Evolutionary conservation across 1,140 invertebrate species (phyloP), one percentile per base, ranked within the genome.

Genomic region (Caenorhabditis brenneri): DNA sequence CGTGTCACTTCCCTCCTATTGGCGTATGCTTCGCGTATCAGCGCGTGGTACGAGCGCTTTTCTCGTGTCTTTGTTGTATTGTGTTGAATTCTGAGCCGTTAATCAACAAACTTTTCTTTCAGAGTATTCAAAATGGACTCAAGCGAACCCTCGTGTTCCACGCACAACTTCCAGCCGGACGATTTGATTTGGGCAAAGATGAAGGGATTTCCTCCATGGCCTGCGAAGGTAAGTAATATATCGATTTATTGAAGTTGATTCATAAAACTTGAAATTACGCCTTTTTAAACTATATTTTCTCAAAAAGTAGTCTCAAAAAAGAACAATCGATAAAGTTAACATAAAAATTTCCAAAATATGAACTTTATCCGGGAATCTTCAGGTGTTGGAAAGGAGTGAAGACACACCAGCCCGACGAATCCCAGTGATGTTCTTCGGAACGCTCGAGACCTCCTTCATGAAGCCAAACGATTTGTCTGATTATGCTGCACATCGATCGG

Each of bases 171-270:
- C 39, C 19, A 85, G 27, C 55, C 84, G 5, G 29, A 58, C 46
- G 83, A 86, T 42, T 79, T 85, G 36, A 84, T 86, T 27, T 86
- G 85, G 85, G 85, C 85, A 39, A 81, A 81, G 36, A 86, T 86
- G 85, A 82, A 84, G n/a, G 85, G 85, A 29, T 84, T 85, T 22
- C 85, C 85, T 7, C 85, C 83, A 9, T 86, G 85, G 85, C 85
- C 85, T 24, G 85, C 85, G 19, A 84, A 86, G 60, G 85, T 86
- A 16, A 15, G 36, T 81, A n/a, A 7, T 22, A 19, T 79, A 51
- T 80, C 33, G 82, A 49, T 46, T 60, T 83, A n/a, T n/a, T n/a
- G n/a, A n/a, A n/a, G n/a, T n/a, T n/a, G n/a, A n/a, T n/a, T n/a
- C n/a, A n/a, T n/a, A n/a, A n/a, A n/a, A n/a, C n/a, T n/a, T n/a